Evolutionary conservation across 2,113 vertebrate species (phyloP).

Genomic region (Panthera leo): DNA sequence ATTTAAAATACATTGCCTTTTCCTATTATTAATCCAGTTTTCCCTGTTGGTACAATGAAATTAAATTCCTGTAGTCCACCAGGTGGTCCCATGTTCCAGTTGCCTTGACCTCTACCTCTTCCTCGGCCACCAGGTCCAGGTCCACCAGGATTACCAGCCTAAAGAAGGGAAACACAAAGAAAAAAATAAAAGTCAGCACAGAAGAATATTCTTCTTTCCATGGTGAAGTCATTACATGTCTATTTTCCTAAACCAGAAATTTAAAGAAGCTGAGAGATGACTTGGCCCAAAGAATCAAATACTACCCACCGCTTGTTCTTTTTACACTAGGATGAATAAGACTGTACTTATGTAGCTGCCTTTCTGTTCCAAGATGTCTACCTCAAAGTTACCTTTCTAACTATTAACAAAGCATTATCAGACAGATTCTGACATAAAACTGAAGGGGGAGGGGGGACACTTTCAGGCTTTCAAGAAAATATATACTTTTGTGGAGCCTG

Average conservation of each 20-base stretch:
- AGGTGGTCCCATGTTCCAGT: conserved; percentile 99
- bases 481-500: no score
- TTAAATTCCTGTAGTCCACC: conserved; percentile 98
- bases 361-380: neutral
- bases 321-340: neutral
- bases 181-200: neutral
- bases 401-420: neutral
- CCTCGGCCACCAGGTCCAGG: conserved; percentile 96
- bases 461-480: neutral
- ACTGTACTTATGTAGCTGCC: neutral
- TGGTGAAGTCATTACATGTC: neutral
- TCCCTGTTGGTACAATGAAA: conserved; percentile 98
- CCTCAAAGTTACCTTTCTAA: neutral
- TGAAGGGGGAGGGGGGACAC: neutral
- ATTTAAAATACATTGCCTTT: conserved; percentile 89
- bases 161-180: neutral
- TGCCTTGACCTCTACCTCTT: conserved; percentile 96
- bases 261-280: neutral
- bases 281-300: neutral
- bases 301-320: neutral
- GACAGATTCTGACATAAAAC: neutral
- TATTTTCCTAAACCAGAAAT: conserved; percentile 5
- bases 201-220: neutral
- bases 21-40: conserved; percentile 98
- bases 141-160: conserved; percentile 95